These are phyloP conservation scores for Euglossa dilemma DNA, from an alignment of 1,140 invertebrate species.

Conservation along the genomic window DNA sequence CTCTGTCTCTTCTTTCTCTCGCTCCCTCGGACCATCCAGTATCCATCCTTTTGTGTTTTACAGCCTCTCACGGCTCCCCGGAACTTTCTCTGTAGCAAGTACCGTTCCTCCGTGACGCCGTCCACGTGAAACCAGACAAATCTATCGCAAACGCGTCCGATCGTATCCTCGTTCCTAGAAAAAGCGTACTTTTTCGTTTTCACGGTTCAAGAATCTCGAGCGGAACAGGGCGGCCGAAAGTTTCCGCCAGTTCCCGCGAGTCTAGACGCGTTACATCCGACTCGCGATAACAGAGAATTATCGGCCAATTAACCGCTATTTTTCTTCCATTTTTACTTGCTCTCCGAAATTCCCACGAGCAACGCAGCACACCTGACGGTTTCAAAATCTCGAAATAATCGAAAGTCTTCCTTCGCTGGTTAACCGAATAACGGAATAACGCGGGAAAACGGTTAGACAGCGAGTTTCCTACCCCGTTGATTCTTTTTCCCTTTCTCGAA, in stretches of 20 bases:
- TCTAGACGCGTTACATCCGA: neutral
- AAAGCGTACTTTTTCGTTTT: neutral
- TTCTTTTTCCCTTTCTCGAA: too few species aligned
- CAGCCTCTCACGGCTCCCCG: slow-evolving; percentile 20
- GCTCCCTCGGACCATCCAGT: slow-evolving; percentile 9
- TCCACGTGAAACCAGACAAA: neutral
- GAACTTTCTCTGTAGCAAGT: slow-evolving; percentile 80
- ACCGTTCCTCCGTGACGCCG: slow-evolving; percentile 75
- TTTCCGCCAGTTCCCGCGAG: neutral
- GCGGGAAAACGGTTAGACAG: too few species aligned
- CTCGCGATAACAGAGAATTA: neutral
- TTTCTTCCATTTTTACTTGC: too few species aligned
- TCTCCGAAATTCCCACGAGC: too few species aligned
- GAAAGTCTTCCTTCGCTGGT: too few species aligned
- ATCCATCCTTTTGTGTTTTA: slow-evolving; percentile 33
- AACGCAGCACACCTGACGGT: too few species aligned
- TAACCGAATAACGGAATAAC: too few species aligned
- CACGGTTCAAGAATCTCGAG: neutral
- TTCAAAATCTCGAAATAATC: too few species aligned
- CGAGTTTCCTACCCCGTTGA: too few species aligned
- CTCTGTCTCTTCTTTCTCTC: slow-evolving; percentile 17
- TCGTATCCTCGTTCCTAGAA: neutral
- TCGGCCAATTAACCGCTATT: too few species aligned
- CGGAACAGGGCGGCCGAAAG: neutral
- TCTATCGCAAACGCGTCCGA: neutral